phyloP scores from a whole-genome alignment of 2,888 invertebrate species.

The Drosophila barbarae region DNA sequence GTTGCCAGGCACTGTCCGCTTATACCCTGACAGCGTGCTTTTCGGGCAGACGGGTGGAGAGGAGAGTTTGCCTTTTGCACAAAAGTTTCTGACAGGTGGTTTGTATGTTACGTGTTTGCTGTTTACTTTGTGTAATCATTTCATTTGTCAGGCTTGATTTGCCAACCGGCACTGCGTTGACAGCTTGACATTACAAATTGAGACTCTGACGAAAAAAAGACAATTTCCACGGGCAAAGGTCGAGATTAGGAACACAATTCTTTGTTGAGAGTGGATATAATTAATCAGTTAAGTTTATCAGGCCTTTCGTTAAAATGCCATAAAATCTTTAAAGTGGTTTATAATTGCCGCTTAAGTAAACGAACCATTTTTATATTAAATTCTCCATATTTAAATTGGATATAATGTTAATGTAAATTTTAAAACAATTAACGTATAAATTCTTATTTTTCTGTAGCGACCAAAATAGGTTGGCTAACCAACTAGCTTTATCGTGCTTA shows the following conservation, averaged over 20 bases:
- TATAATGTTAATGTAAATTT: too few species aligned
- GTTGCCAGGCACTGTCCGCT: constrained; percentile 48
- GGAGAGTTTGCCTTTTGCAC: constrained; percentile 42
- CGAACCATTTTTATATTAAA: neutral
- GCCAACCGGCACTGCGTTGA: constrained; percentile 49
- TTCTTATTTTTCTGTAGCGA: too few species aligned
- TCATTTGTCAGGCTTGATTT: constrained; percentile 73
- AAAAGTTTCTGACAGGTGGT: constrained; percentile 70
- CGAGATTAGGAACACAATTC: neutral
- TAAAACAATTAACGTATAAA: too few species aligned
- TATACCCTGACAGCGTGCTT: constrained; percentile 2
- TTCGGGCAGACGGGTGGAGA: neutral
- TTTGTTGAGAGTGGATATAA: neutral
- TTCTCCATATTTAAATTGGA: too few species aligned
- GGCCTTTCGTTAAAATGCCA: neutral
- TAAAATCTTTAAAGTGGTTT: neutral
- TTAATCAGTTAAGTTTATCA: neutral
- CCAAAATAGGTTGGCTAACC: too few species aligned
- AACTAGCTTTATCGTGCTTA: too few species aligned
- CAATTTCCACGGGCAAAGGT: neutral
- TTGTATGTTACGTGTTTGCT: constrained; percentile 58
- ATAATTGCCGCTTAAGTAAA: neutral
- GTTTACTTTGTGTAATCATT: constrained; percentile 72
- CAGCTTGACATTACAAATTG: constrained; percentile 54
- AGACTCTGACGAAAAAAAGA: constrained; percentile 17